A percentile compares a stretch with the other conserved stretches of the same genome.
These are phyloP conservation scores for Ellobius talpinus DNA, from an alignment of 2,113 vertebrate species.

Conservation along the genomic window DNA sequence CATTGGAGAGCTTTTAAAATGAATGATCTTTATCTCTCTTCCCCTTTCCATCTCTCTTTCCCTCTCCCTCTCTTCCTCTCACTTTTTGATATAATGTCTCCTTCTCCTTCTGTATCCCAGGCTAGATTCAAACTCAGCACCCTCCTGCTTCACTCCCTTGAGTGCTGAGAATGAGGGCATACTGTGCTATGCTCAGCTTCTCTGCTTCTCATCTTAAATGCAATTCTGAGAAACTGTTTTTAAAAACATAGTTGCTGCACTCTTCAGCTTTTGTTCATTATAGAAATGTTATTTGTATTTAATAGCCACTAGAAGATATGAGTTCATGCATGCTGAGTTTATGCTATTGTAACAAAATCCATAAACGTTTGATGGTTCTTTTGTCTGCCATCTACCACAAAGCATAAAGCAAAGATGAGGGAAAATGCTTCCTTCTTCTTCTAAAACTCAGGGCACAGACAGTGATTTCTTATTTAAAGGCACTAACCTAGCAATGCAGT, in stretches of 20 bases:
- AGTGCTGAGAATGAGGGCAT: neutral
- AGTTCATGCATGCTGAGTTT: conserved; percentile 14
- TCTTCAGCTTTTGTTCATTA: conserved; percentile 54
- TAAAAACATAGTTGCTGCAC: neutral
- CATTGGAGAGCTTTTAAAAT: neutral
- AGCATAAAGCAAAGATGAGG: conserved; percentile 36
- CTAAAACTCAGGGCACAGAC: neutral
- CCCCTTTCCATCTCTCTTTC: neutral
- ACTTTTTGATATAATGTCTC: neutral
- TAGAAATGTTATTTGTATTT: conserved; percentile 58
- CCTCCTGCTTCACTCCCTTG: neutral
- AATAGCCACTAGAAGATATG: conserved; percentile 41
- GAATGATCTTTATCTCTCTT: neutral
- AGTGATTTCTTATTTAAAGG: conserved; percentile 57
- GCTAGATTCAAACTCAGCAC: neutral
- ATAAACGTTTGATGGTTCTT: conserved; percentile 26
- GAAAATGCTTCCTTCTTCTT: neutral
- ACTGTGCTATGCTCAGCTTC: neutral
- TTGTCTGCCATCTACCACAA: conserved; percentile 34
- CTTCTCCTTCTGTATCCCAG: neutral
- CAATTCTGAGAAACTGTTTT: conserved; percentile 42
- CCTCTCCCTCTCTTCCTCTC: neutral
- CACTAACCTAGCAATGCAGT: neutral
- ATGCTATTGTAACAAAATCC: conserved; percentile 59
- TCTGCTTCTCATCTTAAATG: conserved; percentile 31